Evolutionary conservation across 2,113 vertebrate species (phyloP).

Genomic region (Aldabrachelys gigantea): DNA sequence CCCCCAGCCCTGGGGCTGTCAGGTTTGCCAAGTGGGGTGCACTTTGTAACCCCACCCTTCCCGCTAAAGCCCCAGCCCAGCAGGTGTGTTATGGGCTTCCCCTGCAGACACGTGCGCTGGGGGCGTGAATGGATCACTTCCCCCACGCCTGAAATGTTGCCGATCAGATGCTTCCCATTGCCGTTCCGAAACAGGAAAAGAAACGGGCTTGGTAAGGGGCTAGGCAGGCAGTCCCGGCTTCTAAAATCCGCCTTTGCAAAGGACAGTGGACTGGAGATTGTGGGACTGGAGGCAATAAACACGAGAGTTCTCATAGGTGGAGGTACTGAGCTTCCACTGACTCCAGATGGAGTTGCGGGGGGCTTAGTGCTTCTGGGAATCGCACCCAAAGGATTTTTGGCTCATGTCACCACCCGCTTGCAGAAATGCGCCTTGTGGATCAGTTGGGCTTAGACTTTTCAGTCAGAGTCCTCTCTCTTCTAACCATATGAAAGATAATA

Average conservation of each 20-base stretch:
- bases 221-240: neutral
- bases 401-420: neutral
- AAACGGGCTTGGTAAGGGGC: neutral
- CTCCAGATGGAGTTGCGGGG: neutral
- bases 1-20: neutral
- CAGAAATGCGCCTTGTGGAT: neutral
- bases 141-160: neutral
- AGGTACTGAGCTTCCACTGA: neutral
- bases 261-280: neutral
- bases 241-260: neutral
- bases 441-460: neutral
- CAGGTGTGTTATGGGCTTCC: neutral
- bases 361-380: neutral
- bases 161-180: fast-evolving
- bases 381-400: neutral
- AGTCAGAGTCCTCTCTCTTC: neutral
- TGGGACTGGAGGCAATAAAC: neutral
- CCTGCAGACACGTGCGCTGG: neutral
- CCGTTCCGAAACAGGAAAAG: neutral
- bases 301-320: neutral
- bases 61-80: no score
- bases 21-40: neutral
- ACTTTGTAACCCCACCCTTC: neutral
- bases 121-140: neutral
- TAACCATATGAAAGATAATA: neutral